Base-by-base conservation (phyloP, 2,113 vertebrate genomes). In the Mobula birostris region DNA sequence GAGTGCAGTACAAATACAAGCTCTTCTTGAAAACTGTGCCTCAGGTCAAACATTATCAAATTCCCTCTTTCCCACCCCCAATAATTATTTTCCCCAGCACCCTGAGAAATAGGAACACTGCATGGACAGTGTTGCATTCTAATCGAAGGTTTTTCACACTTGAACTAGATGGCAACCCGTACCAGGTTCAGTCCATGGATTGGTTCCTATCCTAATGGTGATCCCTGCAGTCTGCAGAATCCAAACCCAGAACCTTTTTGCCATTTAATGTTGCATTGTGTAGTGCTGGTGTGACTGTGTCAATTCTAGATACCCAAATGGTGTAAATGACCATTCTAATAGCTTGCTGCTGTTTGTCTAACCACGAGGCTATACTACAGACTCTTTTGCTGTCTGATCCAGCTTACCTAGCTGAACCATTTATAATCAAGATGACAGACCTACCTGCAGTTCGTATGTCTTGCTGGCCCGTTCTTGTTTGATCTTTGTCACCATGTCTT, bases 401-500 rank as follows among this genome's bases (percentile, higher is more conserved):
- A 3, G 83, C 29, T 66, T 88, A 68, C 15, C 5, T 0, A 74
- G 72, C 17, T 74, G 4, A 74, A 74, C 72, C 72, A 21, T 21
- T 24, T 24, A 74, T 19, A 21, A 74, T 5, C 17, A 24, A 74
- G 68, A 74, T 48, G 68, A 36, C 32, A 36, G 68, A 72, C 66
- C 74, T 48, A 97, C 98, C 98, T 99, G 98, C 32, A 99, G 96
- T 95, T 99, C 98, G 0, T 99, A 99, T 0, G 97, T 98, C 88
- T 98, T 98, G 95, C 97, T 98, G 95, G 98, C 98, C 0, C 97
- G 96, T 92, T 99, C 98, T 96, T 99, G 98, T 94, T 99, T 99
- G 95, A 99, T 99, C 87, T 98, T 98, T 61, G 98, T 98, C 94
- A 98, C 27, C 98, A 99, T 99, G 78, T 95, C 97, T 2, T 98